A percentile compares a stretch with the other conserved stretches of the same genome.
Conservation (phyloP, 2,797 vertebrate genomes). For the Acanthurus tractus region DNA sequence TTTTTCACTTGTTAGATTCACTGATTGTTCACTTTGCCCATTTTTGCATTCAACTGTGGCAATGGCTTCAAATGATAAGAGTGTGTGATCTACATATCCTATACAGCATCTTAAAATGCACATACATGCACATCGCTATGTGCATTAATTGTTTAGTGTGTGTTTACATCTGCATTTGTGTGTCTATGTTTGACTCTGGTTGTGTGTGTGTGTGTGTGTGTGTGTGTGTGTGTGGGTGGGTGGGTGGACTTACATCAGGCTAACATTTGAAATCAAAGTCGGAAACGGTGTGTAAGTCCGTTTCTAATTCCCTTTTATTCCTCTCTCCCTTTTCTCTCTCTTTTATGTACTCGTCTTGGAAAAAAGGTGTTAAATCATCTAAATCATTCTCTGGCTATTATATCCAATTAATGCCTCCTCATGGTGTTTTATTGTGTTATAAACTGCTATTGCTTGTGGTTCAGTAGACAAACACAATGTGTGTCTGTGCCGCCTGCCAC, state of each 20-base stretch:
- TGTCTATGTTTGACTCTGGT: too few relatives aligned
- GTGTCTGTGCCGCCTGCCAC: conserved; percentile 87
- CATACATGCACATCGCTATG: not conserved
- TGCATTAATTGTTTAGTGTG: not conserved
- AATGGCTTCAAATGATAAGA: conserved; percentile 6
- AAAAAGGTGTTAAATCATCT: conserved; percentile 88
- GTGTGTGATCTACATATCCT: not conserved
- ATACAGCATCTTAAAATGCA: not conserved
- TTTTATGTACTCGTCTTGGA: conserved; percentile 73
- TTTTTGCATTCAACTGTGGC: not conserved
- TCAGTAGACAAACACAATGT: conserved; percentile 94
- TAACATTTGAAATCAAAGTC: conserved; percentile 51
- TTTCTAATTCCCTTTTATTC: conserved; percentile 72
- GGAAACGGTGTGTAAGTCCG: conserved; percentile 55
- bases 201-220: not conserved
- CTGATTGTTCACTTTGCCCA: conserved; percentile 4
- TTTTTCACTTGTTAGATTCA: conserved; percentile 26
- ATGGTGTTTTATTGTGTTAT: conserved; percentile 94
- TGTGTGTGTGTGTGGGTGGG: conserved; percentile 22
- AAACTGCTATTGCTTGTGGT: conserved; percentile 93
- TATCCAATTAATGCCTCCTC: conserved; percentile 95
- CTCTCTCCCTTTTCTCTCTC: conserved; percentile 68
- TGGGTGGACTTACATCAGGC: conserved; percentile 1
- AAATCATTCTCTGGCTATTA: conserved; percentile 88
- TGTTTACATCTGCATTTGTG: conserved; percentile 12